These are phyloP conservation scores for Hippocampus zosterae DNA, from an alignment of 2,113 vertebrate species.

Conservation along the genomic window DNA sequence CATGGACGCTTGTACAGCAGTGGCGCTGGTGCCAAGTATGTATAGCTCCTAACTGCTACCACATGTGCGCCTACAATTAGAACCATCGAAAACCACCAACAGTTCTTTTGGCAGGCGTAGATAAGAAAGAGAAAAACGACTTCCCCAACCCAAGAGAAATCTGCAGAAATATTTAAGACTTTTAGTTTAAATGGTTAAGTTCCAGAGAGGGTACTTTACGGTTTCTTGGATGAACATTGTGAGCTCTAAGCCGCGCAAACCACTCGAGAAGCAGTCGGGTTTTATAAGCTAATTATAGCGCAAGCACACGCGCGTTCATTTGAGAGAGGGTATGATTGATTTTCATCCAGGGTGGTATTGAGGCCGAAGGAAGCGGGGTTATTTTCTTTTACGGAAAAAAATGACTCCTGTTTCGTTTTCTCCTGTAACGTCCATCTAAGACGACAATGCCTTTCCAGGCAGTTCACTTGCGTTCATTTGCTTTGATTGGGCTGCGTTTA, in stretches of 20 bases:
- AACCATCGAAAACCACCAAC: constrained; percentile 41
- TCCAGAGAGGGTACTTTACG: constrained; percentile 27
- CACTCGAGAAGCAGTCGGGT: constrained; percentile 28
- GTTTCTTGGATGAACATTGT: constrained; percentile 29
- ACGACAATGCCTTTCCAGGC: not conserved
- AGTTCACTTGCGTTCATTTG: not conserved
- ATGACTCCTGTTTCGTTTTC: no score
- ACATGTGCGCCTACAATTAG: constrained; percentile 58
- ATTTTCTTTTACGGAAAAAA: constrained; percentile 17
- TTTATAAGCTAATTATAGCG: constrained; percentile 50
- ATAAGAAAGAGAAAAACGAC: constrained; percentile 27
- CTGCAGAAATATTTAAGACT: constrained; percentile 49
- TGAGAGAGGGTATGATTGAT: constrained; percentile 29
- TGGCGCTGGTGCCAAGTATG: constrained; percentile 36
- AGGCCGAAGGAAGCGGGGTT: constrained; percentile 25
- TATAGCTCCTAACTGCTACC: constrained; percentile 53
- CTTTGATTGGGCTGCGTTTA: not conserved
- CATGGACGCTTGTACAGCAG: constrained; percentile 21
- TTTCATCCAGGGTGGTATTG: constrained; percentile 37
- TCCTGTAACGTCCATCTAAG: constrained; percentile 46
- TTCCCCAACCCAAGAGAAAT: constrained; percentile 39
- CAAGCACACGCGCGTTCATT: constrained; percentile 14
- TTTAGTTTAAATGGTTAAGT: constrained; percentile 33
- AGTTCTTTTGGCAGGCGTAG: constrained; percentile 32
- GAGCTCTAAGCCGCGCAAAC: constrained; percentile 23